Evolutionary conservation across 2,113 vertebrate genomes (phyloP), one percentile per base, ranked within the genome.

Genomic region (Cettia cetti): DNA sequence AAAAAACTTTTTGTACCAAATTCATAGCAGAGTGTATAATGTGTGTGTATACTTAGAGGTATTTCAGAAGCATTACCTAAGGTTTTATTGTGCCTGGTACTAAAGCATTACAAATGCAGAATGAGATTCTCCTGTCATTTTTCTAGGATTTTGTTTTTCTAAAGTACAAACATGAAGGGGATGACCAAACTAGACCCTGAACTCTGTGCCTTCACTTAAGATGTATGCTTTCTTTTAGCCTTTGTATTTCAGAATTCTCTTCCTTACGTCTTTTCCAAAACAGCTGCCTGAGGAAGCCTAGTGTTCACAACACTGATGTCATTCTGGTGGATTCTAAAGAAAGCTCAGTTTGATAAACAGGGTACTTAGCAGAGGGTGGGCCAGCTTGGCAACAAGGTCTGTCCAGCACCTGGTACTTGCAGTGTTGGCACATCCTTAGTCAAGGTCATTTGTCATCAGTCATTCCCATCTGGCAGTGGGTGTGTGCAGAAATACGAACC

Each of bases 31-130:
- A 50, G 27, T 74, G 7, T 84, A 8, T 82, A 22, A 54, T 66
- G 30, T 49, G 28, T 0, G 0, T 69, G 15, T 23, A 6, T 76
- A 35, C 13, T 75, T 90, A 44, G 1, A 3, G 7, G 7, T 79
- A 33, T 64, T 82, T 82, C 59, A 40, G 45, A 53, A 37, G 10
- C n/a, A 22, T 53, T 65, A 37, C 2, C 22, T 76, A 31, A 54
- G 27, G 23, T 56, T 57, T 37, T 44, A 7, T 70, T 6, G 2
- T 81, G 40, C 47, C 42, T 78, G 7, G 4, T 47, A 22, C 23
- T 33, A 33, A 54, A 20, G 10, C 4, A 50, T 63, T 52, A 2
- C 30, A 82, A 79, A 42, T 5, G 45, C 19, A 47, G 22, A 82
- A 47, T 80, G 53, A 79, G 27, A 71, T 68, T 82, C 8, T 71